These are phyloP conservation scores for Pseudocheirus occidentalis DNA, from an alignment of 2,797 vertebrate species.

Conservation along the genomic window DNA sequence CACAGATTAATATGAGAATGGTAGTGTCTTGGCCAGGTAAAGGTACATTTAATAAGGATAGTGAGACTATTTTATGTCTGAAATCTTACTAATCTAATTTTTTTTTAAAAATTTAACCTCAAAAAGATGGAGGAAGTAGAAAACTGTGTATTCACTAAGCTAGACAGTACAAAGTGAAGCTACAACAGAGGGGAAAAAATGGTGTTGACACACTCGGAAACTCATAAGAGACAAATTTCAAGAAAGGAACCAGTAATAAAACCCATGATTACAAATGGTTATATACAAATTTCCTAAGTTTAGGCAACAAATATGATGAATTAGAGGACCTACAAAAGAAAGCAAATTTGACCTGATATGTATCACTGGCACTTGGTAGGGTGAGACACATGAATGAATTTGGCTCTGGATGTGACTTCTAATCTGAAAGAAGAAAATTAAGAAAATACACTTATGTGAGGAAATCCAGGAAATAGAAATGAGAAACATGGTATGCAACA, in stretches of 20 bases:
- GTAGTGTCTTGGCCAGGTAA: neutral
- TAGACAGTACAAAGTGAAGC: neutral
- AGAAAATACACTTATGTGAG: neutral
- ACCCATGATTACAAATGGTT: neutral
- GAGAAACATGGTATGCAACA: neutral
- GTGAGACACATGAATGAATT: neutral
- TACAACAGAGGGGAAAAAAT: neutral
- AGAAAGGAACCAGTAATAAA: neutral
- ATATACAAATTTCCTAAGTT: neutral
- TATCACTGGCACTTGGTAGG: neutral
- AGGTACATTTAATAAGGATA: neutral
- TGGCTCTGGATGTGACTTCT: neutral
- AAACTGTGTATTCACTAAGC: neutral
- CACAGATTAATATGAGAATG: neutral
- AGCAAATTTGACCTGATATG: neutral
- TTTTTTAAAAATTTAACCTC: no score
- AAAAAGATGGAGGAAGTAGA: neutral
- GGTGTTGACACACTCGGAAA: neutral
- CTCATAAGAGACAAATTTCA: neutral
- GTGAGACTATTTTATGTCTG: neutral
- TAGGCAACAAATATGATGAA: neutral
- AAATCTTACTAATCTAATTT: neutral
- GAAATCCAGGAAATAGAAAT: neutral
- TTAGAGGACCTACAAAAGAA: neutral
- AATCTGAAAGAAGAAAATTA: neutral